These are phyloP conservation scores for Etheostoma spectabile DNA, from an alignment of 2,113 vertebrate genomes.

Conservation along the genomic window DNA sequence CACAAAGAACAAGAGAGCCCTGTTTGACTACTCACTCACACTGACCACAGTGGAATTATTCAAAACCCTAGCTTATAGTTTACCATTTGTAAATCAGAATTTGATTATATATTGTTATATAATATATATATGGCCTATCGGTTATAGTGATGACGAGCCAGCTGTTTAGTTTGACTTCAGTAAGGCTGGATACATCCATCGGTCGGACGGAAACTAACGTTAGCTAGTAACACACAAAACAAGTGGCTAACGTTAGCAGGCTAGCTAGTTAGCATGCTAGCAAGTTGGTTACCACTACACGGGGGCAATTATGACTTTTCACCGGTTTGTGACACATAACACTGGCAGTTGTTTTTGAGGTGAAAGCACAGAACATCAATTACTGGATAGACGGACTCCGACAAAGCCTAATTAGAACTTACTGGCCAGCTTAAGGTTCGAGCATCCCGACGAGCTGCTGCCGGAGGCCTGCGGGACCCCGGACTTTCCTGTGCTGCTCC, in stretches of 20 bases:
- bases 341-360: background rate
- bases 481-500: conserved; percentile 86
- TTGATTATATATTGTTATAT: background rate
- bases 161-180: background rate
- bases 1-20: conserved; percentile 52
- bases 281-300: conserved; percentile 26
- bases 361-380: accelerated
- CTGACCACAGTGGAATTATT: conserved; percentile 30
- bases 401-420: conserved; percentile 54
- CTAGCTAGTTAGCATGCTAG: conserved; percentile 57
- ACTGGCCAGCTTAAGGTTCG: conserved; percentile 84
- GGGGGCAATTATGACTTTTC: conserved; percentile 31
- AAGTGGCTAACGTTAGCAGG: conserved; percentile 73
- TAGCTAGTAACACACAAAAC: conserved; percentile 57
- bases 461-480: conserved; percentile 86
- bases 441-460: conserved; percentile 82
- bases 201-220: conserved; percentile 11
- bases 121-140: accelerated
- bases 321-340: conserved; percentile 9
- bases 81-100: no score
- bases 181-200: conserved; percentile 2
- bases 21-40: conserved; percentile 29
- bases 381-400: background rate
- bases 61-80: background rate
- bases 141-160: background rate